phyloP scores from a whole-genome alignment of 2,888 invertebrate species.

The Synanthedon andrenaeformis region DNA sequence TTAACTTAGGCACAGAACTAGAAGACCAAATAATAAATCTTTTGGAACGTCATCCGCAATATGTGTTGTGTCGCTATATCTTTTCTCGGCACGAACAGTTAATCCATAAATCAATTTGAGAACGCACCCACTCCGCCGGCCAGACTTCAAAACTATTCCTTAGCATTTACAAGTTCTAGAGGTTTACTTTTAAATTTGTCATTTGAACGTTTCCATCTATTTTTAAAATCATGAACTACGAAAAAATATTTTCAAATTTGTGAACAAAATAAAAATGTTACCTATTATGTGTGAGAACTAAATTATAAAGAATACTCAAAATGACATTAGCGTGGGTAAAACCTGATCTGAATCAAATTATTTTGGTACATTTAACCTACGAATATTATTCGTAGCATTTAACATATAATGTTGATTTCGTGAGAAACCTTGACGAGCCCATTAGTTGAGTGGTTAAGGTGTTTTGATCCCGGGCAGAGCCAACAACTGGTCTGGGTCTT shows the following conservation, averaged over 20 bases:
- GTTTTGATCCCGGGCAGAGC: too few relatives aligned
- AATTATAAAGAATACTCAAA: too few relatives aligned
- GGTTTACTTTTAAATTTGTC: background rate
- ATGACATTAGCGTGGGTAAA: too few relatives aligned
- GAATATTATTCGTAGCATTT: too few relatives aligned
- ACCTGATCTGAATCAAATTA: too few relatives aligned
- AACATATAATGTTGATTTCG: too few relatives aligned
- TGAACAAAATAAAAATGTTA: too few relatives aligned
- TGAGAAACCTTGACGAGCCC: too few relatives aligned
- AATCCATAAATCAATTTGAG: background rate
- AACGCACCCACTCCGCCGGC: background rate
- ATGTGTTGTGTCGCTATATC: slow-evolving; percentile 1
- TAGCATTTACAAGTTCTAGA: background rate
- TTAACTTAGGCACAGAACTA: background rate
- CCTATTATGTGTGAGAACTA: too few relatives aligned
- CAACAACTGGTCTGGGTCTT: too few relatives aligned
- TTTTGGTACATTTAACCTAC: too few relatives aligned
- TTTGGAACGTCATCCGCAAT: background rate
- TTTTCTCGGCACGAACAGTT: background rate
- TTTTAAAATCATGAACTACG: background rate
- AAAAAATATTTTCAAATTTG: background rate
- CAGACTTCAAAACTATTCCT: background rate
- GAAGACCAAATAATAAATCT: background rate
- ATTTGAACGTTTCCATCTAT: background rate
- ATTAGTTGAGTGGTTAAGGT: too few relatives aligned